A percentile compares a stretch with the other conserved stretches of the same genome.
Conservation (phyloP, 2,888 invertebrate species). For the Pseudeuparius sepicola region DNA sequence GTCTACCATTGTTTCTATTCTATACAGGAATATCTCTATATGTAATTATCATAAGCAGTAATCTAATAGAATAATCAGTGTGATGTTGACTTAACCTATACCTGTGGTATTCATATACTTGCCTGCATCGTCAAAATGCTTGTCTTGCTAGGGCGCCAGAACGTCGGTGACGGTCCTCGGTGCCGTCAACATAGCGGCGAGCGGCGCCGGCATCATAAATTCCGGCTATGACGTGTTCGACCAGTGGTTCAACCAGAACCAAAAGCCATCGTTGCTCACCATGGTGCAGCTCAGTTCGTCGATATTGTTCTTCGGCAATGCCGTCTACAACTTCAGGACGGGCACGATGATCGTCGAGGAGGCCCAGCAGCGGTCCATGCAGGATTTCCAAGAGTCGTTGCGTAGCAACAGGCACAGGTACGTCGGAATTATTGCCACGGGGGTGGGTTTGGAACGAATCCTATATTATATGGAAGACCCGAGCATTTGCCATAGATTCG, state of each 20-base stretch:
- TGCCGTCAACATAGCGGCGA: slow-evolving; percentile 29
- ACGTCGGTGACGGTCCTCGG: slow-evolving; percentile 29
- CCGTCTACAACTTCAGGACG: slow-evolving; percentile 30
- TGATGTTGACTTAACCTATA: too few species aligned
- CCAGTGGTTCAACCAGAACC: slow-evolving; percentile 28
- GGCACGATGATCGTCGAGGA: slow-evolving; percentile 38
- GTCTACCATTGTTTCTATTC: too few species aligned
- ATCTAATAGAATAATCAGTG: too few species aligned
- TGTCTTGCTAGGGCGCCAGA: too few species aligned
- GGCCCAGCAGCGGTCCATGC: slow-evolving; percentile 43
- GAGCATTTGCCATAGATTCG: too few species aligned
- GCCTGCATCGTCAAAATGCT: too few species aligned
- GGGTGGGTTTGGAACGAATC: too few species aligned
- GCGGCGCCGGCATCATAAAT: slow-evolving; percentile 30
- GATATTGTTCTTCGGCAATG: slow-evolving; percentile 33
- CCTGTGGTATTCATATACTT: too few species aligned
- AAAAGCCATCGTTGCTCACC: slow-evolving; percentile 37
- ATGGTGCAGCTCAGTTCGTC: slow-evolving; percentile 33
- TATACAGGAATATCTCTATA: too few species aligned
- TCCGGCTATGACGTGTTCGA: slow-evolving; percentile 29
- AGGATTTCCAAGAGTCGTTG: slow-evolving; percentile 43
- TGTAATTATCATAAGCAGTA: too few species aligned
- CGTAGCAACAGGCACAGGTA: slow-evolving; percentile 45
- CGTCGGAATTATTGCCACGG: too few species aligned
- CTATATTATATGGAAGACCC: too few species aligned